phyloP scores from a whole-genome alignment of 2,797 vertebrate species.

The Acipenser oxyrinchus region DNA sequence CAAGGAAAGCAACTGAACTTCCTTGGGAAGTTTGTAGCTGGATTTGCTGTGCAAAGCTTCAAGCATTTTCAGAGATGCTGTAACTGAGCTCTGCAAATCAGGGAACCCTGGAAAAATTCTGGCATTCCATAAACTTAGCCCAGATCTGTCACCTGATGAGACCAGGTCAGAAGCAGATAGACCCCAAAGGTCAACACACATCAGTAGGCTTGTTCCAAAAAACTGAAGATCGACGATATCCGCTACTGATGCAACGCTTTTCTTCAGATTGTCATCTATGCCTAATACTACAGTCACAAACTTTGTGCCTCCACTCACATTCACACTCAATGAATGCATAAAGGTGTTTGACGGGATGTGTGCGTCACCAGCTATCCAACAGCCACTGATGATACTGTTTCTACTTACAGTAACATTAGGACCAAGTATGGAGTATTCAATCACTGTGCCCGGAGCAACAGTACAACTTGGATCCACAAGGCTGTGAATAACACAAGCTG shows the following conservation, averaged over 20 bases:
- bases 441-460: conserved; percentile 60
- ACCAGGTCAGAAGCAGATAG: conserved; percentile 49
- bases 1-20: conserved; percentile 62
- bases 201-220: conserved; percentile 53
- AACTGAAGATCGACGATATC: conserved; percentile 50
- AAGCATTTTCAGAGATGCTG: conserved; percentile 65
- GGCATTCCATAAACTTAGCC: conserved; percentile 73
- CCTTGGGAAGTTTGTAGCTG: conserved; percentile 34
- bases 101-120: conserved; percentile 76
- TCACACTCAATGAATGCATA: conserved; percentile 72
- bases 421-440: conserved; percentile 79
- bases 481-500: conserved; percentile 71
- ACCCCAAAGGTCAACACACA: conserved; percentile 65
- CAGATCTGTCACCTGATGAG: conserved; percentile 57
- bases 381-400: conserved; percentile 72
- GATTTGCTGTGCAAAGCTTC: conserved; percentile 44
- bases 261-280: conserved; percentile 71
- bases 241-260: conserved; percentile 40
- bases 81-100: conserved; percentile 56
- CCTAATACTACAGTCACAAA: conserved; percentile 70
- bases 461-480: conserved; percentile 52
- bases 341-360: conserved; percentile 65
- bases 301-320: conserved; percentile 22
- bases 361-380: conserved; percentile 42
- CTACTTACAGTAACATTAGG: conserved; percentile 55